Base-by-base conservation (phyloP, 2,888 invertebrate species). In the Mesorhabditis spiculigera region DNA sequence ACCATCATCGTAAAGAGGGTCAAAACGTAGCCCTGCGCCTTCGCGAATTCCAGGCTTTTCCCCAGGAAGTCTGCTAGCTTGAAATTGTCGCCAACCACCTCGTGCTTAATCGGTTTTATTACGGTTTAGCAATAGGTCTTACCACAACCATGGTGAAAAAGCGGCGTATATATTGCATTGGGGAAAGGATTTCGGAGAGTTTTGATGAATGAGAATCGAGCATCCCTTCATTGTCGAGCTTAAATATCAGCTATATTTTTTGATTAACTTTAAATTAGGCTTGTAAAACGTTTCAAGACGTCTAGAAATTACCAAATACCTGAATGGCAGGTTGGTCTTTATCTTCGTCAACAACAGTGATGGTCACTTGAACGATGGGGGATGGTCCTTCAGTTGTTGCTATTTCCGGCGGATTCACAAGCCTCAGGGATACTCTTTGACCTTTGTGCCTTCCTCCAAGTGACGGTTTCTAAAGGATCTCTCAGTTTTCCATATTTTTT, bases 1-100 rank as follows among this genome's bases (percentile, higher is more conserved):
- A 76, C 76, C 73, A 76, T 76, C 76, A 77, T 77, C 10, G 68
- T 68, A 43, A 74, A 66, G 45, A 74, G 69, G 4, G 74, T 68
- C 5, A 71, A 58, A n/a, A 71, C 73, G 69, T 77, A 76, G 58
- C 67, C 67, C 28, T 71, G 70, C 13, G 61, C 45, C 6, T 42
- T 45, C 41, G 66, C 61, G 45, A 73, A 66, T 45, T 70, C 58
- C 42, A 50, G 58, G 61, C 45, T 61, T 58, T 58, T 44, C 8
- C 43, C 43, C 13, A 28, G 58, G 42, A 58, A 50, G 42, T 67
- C 61, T 10, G 58, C n/a, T 10, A 50, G 8, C n/a, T 50, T 50
- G n/a, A 50, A 50, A n/a, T 50, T 50, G 10, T 50, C 58, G 10
- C 58, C 58, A n/a, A 50, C 10, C 8, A 50, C n/a, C 58, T 50